Base-by-base conservation (phyloP, 2,797 vertebrate species). In the Odontamblyopus rebecca region DNA sequence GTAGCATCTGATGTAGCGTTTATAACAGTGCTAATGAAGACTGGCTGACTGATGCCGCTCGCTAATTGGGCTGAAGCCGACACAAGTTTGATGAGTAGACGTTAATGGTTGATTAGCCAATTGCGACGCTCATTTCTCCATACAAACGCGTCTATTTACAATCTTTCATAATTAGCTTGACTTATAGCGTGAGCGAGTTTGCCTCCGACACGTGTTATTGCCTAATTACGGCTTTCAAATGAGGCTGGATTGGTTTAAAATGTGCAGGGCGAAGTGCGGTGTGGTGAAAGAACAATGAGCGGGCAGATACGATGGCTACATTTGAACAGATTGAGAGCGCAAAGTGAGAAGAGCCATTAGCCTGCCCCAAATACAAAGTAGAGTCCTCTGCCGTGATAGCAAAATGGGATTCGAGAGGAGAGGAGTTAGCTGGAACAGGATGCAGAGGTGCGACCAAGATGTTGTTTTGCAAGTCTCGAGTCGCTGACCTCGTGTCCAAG, bases 351-450 rank as follows among this genome's bases (percentile, higher is more conserved):
- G 79, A 85, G 82, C 71, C 71, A 67, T 86, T 82, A n/a, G 56
- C 74, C 82, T 86, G 86, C 78, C 76, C 75, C 79, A 86, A 92
- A 91, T 90, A 89, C 90, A 83, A 91, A 92, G 85, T 85, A 79
- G 87, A 89, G 82, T 68, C 82, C 70, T 83, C 87, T 90, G 78
- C 67, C 74, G 82, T 87, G 86, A 89, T 84, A 75, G 68, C 66
- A 82, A 86, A 88, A 88, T 86, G 87, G 85, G 89, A 92, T 90
- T 92, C 88, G 16, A 48, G 44, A 48, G 81, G 76, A 81, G 82
- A 84, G 69, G 82, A 75, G 83, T 86, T 88, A 85, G 77, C 78
- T 70, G 82, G 79, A 70, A 76, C 72, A 72, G 71, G 78, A 68
- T 26, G 23, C 23, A 23, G 23, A 23, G 23, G 23, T 23, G 23